Percentiles rank a stretch among this genome's conserved stretches.
phyloP scores from a whole-genome alignment of 2,888 invertebrate species.

The Sialis fuliginosa region DNA sequence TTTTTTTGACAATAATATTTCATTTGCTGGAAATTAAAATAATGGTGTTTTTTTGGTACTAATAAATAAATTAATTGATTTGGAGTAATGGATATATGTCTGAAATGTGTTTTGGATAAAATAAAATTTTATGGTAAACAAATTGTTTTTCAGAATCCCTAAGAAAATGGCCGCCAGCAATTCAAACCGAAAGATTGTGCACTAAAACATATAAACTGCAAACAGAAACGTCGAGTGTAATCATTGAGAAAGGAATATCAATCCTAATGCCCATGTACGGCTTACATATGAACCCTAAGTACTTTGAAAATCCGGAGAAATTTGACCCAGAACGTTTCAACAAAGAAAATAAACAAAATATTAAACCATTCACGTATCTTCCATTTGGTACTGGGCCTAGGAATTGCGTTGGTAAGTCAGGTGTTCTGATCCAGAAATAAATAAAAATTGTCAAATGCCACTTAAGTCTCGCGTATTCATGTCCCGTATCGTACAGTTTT shows the following conservation, averaged over 20 bases:
- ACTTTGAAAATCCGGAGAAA: slow-evolving; percentile 30
- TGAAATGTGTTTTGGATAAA: no score
- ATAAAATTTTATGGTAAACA: no score
- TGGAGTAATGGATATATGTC: no score
- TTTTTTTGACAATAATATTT: no score
- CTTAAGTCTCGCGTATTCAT: no score
- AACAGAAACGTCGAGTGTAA: slow-evolving; percentile 10
- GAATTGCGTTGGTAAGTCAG: slow-evolving; percentile 18
- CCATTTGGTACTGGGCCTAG: slow-evolving; percentile 26
- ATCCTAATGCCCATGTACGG: slow-evolving; percentile 21
- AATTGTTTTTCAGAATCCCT: slow-evolving; percentile 28
- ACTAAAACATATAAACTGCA: slow-evolving; percentile 27
- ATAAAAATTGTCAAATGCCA: no score
- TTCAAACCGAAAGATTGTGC: slow-evolving; percentile 30
- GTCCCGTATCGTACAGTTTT: no score
- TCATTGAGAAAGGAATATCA: slow-evolving; percentile 16
- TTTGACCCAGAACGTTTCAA: slow-evolving; percentile 32
- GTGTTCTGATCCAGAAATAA: no score
- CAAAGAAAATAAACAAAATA: slow-evolving; percentile 26
- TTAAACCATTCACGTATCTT: slow-evolving; percentile 28
- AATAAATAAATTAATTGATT: no score
- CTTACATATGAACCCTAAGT: slow-evolving; percentile 24
- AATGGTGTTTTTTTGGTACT: no score
- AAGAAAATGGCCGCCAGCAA: slow-evolving; percentile 30
- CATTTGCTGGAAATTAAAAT: no score